phyloP scores from a whole-genome alignment of 64 coral and sea anemone genomes.

The Pachyseris speciosa region DNA sequence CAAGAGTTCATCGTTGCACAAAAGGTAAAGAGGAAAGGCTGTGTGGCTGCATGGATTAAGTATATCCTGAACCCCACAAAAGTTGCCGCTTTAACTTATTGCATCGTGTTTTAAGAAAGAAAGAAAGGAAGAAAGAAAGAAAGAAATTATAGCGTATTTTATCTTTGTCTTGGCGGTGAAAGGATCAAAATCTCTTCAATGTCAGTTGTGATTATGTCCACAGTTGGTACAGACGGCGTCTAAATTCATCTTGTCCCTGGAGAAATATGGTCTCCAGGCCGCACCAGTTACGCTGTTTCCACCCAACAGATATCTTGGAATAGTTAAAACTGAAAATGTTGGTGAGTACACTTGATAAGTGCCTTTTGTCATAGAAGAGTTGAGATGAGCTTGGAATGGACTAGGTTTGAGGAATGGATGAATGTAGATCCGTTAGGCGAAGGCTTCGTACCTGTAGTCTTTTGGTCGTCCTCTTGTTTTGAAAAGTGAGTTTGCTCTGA shows the following conservation, averaged over 20 bases:
- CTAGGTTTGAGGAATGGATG: not conserved
- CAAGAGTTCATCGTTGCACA: conserved; percentile 69
- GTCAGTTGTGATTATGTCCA: not conserved
- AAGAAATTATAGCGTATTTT: no score
- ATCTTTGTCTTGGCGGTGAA: no score
- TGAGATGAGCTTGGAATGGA: no score
- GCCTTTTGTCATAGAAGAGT: no score
- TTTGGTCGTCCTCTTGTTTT: not conserved
- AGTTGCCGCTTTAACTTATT: no score
- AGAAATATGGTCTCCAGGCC: conserved; percentile 61
- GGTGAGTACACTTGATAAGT: not conserved
- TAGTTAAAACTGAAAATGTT: conserved; percentile 60
- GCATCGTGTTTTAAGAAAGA: no score
- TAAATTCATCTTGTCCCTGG: conserved; percentile 26
- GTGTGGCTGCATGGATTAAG: no score
- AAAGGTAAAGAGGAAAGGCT: no score
- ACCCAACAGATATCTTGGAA: conserved; percentile 7
- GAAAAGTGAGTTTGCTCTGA: no score
- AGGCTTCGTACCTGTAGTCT: not conserved
- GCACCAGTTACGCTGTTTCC: not conserved
- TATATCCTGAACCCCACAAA: no score
- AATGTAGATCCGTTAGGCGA: no score
- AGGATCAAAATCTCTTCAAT: not conserved
- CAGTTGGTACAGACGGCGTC: conserved; percentile 63
- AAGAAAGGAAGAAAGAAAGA: no score